Percentiles rank a stretch among this genome's conserved stretches.
Evolutionary conservation across 2,113 vertebrate genomes (phyloP).

Genomic region (Gavia stellata): DNA sequence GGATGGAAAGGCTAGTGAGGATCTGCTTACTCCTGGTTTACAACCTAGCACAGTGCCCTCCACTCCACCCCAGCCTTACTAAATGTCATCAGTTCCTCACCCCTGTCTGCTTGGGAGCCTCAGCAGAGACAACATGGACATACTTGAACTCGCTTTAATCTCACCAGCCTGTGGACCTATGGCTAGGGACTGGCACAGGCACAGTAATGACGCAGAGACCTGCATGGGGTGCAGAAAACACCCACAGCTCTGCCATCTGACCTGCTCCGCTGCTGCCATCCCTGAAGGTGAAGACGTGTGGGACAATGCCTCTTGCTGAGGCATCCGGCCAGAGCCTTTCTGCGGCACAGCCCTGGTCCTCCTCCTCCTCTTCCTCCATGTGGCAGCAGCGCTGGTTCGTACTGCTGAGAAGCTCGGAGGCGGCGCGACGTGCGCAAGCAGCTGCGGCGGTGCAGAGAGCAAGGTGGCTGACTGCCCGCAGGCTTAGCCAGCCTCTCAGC

Average conservation of each 20-base stretch:
- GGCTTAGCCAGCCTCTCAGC: neutral
- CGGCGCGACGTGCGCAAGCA: accelerated
- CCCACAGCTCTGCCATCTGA: neutral
- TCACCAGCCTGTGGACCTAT: neutral
- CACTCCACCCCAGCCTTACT: neutral
- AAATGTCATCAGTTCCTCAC: neutral
- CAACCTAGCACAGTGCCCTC: neutral
- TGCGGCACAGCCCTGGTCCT: neutral
- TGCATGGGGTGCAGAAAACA: neutral
- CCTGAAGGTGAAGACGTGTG: neutral
- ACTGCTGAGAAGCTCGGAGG: neutral
- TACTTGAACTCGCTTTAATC: neutral
- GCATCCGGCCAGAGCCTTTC: neutral
- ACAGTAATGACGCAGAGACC: neutral
- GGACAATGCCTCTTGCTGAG: neutral
- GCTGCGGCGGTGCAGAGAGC: accelerated
- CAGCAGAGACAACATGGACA: neutral
- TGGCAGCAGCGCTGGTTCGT: accelerated
- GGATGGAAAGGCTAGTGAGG: neutral
- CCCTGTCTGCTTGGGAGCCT: neutral
- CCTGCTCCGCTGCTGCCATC: accelerated
- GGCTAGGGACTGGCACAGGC: neutral
- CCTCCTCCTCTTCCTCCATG: neutral
- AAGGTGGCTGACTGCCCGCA: neutral
- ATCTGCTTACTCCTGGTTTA: neutral